These are phyloP conservation scores for Drosophila triauraria DNA, from an alignment of 1,140 invertebrate species.

Conservation along the genomic window DNA sequence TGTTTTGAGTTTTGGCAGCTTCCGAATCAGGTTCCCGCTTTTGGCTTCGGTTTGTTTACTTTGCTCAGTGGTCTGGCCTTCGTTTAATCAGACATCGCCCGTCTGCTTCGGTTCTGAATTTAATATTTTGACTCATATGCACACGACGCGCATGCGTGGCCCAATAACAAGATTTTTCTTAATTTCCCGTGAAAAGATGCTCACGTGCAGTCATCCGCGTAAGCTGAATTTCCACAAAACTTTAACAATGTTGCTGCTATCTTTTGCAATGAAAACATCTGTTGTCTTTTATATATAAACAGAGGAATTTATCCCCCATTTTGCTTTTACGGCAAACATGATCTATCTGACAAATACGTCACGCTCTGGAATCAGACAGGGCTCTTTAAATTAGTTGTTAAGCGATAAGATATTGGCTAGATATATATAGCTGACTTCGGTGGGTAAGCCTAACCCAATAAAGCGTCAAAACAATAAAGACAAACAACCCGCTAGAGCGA, in stretches of 20 bases:
- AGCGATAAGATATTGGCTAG: slow-evolving; percentile 57
- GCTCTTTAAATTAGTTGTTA: slow-evolving; percentile 34
- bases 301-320: slow-evolving; percentile 25
- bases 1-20: slow-evolving; percentile 24
- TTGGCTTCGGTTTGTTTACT: slow-evolving; percentile 37
- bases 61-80: slow-evolving; percentile 46
- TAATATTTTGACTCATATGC: slow-evolving; percentile 54
- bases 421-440: slow-evolving; percentile 27
- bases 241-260: background rate
- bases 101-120: slow-evolving; percentile 23
- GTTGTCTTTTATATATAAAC: slow-evolving; percentile 51
- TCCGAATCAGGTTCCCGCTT: slow-evolving; percentile 41
- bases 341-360: slow-evolving; percentile 43
- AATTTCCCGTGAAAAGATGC: slow-evolving; percentile 16
- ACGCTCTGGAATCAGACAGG: slow-evolving; percentile 35
- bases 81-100: slow-evolving; percentile 23
- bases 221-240: slow-evolving; percentile 18
- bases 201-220: slow-evolving; percentile 3
- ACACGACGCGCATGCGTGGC: slow-evolving; percentile 58
- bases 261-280: slow-evolving; percentile 40
- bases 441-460: slow-evolving; percentile 36
- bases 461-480: slow-evolving; percentile 27
- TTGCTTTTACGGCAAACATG: slow-evolving; percentile 37
- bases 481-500: slow-evolving; percentile 1
- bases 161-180: slow-evolving; percentile 3